Evolutionary conservation across 2,797 vertebrate genomes (phyloP).

Genomic region (Discoglossus pictus): DNA sequence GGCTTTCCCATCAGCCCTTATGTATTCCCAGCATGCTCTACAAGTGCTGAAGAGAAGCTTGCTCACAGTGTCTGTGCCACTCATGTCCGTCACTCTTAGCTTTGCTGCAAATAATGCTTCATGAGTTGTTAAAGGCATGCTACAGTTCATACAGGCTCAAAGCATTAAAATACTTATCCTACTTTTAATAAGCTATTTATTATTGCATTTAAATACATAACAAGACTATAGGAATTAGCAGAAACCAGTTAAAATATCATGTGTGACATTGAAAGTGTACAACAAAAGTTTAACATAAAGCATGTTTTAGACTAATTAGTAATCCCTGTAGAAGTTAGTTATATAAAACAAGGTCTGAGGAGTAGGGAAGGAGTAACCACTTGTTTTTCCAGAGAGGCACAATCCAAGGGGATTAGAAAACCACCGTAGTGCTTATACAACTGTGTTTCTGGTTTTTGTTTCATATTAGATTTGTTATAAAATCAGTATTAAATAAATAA

Average conservation of each 20-base stretch:
- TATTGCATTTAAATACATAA: no score
- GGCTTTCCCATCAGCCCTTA: background rate
- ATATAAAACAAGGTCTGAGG: no score
- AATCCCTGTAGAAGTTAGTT: no score
- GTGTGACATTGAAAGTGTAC: slow-evolving; percentile 6
- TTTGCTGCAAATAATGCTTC: background rate
- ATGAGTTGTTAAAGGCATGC: slow-evolving; percentile 22
- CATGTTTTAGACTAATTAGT: background rate
- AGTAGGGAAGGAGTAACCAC: no score
- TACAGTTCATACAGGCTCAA: background rate
- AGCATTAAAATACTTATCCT: background rate
- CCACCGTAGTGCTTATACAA: no score
- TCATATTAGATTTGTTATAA: no score
- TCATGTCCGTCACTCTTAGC: slow-evolving; percentile 12
- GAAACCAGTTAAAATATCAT: background rate
- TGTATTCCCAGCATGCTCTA: slow-evolving; percentile 13
- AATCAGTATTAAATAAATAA: no score
- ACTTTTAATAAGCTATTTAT: no score
- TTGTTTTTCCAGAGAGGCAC: no score
- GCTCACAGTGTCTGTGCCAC: background rate
- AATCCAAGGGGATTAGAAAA: no score
- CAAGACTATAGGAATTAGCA: no score
- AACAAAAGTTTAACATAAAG: slow-evolving; percentile 2
- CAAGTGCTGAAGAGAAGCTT: background rate
- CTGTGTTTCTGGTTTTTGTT: no score